A percentile compares a stretch with the other conserved stretches of the same genome.
phyloP scores from a whole-genome alignment of 2,113 vertebrate genomes.

The Grantiella picta region DNA sequence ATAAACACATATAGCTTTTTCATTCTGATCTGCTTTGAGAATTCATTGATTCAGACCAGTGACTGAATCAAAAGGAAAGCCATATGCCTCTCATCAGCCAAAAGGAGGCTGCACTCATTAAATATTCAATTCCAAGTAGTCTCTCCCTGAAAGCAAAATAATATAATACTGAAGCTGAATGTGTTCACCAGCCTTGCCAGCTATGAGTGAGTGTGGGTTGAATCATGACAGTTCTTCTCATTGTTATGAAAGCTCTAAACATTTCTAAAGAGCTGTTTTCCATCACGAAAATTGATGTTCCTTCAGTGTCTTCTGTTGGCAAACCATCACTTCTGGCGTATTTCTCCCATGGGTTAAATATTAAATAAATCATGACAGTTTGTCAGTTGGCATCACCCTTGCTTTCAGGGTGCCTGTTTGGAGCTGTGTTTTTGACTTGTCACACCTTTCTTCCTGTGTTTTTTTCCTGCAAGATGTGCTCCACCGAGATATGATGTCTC shows the following conservation, averaged over 20 bases:
- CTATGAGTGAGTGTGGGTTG: not conserved
- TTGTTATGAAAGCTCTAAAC: conserved; percentile 7
- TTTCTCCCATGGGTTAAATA: not conserved
- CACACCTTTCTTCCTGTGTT: not conserved
- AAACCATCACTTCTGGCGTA: not conserved
- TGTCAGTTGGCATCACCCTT: not conserved
- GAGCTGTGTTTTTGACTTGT: not conserved
- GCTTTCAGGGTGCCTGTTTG: not conserved
- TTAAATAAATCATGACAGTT: not conserved
- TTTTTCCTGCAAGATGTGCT: not conserved
- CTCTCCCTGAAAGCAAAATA: not conserved
- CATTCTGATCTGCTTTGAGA: not conserved
- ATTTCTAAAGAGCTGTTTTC: not conserved
- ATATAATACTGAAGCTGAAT: not conserved
- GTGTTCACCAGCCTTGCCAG: not conserved
- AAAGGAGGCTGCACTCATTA: not conserved
- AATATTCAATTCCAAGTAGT: not conserved
- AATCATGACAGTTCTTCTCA: not conserved
- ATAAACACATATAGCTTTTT: not conserved
- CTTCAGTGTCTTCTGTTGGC: not conserved
- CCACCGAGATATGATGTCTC: not conserved
- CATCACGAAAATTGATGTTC: not conserved
- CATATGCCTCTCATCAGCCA: not conserved
- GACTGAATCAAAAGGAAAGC: not conserved
- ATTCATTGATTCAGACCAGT: not conserved